phyloP scores from a whole-genome alignment of 2,113 vertebrate genomes.

The Ailuropoda melanoleuca region DNA sequence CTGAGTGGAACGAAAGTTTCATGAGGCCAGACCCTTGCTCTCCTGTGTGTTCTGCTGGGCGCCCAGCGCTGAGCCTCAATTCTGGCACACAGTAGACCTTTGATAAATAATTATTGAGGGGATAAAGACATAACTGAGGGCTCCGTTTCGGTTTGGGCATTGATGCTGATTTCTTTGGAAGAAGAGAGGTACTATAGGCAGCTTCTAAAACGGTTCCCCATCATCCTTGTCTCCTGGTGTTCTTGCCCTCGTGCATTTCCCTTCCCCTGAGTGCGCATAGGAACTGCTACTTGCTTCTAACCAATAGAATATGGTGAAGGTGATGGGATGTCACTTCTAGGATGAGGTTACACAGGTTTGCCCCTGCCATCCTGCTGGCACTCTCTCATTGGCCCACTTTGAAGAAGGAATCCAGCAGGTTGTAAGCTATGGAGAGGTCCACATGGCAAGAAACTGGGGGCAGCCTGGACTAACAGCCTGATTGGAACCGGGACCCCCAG shows the following conservation, averaged over 20 bases:
- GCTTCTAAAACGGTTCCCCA: neutral
- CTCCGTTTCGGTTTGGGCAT: neutral
- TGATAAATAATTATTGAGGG: neutral
- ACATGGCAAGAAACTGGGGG: too few species aligned
- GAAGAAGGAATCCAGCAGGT: neutral
- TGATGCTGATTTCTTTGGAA: neutral
- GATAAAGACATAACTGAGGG: rapidly evolving
- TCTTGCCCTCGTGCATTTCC: neutral
- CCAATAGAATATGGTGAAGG: neutral
- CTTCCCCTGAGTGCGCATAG: too few species aligned
- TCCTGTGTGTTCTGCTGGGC: neutral
- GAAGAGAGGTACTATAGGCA: neutral
- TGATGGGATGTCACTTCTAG: neutral
- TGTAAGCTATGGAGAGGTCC: neutral
- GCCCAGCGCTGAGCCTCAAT: neutral
- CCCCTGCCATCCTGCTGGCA: neutral
- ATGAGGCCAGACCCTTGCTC: neutral
- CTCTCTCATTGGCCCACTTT: neutral
- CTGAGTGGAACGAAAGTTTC: neutral
- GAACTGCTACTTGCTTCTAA: neutral
- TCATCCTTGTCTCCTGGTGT: neutral
- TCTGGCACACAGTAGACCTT: neutral
- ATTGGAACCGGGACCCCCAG: too few species aligned
- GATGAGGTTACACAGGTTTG: neutral
- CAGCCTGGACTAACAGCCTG: neutral